These are phyloP conservation scores for Centropristis striata DNA, from an alignment of 2,113 vertebrate species.

Conservation along the genomic window DNA sequence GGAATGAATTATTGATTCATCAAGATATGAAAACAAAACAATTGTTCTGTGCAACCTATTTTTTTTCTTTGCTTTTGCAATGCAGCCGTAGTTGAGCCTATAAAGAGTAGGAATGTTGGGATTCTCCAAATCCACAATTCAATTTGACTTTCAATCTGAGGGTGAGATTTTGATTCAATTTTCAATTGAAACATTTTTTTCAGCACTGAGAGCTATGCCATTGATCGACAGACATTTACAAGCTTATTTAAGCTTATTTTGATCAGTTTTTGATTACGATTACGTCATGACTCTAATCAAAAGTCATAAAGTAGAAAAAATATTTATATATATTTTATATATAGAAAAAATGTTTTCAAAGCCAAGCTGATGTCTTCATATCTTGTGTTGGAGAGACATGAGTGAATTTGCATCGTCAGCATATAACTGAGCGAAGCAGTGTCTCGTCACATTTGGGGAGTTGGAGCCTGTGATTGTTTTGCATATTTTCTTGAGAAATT, in stretches of 20 bases:
- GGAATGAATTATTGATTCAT: neutral
- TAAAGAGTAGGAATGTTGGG: neutral
- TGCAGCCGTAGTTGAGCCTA: neutral
- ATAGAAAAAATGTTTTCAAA: neutral
- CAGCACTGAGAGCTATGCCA: too few relatives aligned
- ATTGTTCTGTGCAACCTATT: neutral
- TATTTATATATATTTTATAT: too few relatives aligned
- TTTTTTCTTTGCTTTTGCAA: neutral
- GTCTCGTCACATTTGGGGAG: neutral
- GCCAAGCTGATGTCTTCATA: neutral
- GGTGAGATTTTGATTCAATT: too few relatives aligned
- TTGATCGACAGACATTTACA: too few relatives aligned
- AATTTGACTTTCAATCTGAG: too few relatives aligned
- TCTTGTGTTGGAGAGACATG: neutral
- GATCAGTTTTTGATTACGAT: too few relatives aligned
- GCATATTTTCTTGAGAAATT: neutral
- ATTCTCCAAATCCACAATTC: too few relatives aligned
- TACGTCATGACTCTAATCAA: too few relatives aligned
- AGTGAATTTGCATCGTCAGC: neutral
- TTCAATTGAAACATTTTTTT: too few relatives aligned
- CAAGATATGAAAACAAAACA: neutral
- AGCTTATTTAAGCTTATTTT: too few relatives aligned
- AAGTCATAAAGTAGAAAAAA: too few relatives aligned
- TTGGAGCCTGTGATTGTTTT: neutral
- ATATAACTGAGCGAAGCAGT: neutral